A percentile compares a stretch with the other conserved stretches of the same genome.
These are phyloP conservation scores for Girardinus metallicus DNA, from an alignment of 2,797 vertebrate genomes.

Conservation along the genomic window DNA sequence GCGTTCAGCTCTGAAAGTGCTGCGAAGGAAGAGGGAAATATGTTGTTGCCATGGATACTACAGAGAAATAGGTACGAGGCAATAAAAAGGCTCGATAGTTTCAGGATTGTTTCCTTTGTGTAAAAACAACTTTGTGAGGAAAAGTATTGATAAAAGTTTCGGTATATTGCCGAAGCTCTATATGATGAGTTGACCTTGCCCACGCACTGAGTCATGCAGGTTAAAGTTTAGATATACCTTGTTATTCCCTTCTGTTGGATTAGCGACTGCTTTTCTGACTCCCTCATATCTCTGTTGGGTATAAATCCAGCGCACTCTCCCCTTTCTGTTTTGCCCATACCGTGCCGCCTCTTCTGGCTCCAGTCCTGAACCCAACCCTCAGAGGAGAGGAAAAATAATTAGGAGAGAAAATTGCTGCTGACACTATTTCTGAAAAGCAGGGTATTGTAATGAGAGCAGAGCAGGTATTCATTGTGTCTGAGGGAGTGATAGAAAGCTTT, in stretches of 20 bases:
- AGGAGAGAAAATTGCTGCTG: conserved; percentile 86
- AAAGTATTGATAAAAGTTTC: conserved; percentile 42
- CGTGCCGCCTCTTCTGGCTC: conserved; percentile 74
- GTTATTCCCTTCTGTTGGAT: conserved; percentile 52
- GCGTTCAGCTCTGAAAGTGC: conserved; percentile 51
- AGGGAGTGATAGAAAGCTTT: conserved; percentile 75
- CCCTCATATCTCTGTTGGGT: conserved; percentile 52
- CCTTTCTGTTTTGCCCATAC: conserved; percentile 51
- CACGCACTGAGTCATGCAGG: conserved; percentile 5
- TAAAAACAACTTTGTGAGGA: conserved; percentile 27
- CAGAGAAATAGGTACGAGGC: conserved; percentile 50
- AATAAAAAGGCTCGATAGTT: conserved; percentile 50
- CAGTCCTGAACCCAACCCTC: conserved; percentile 83
- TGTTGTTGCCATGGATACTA: conserved; percentile 76
- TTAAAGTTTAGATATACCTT: conserved; percentile 22
- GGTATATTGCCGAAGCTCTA: background rate
- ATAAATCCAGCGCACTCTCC: conserved; percentile 55
- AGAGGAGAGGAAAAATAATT: conserved; percentile 84
- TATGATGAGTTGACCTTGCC: background rate
- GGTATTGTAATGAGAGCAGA: conserved; percentile 87
- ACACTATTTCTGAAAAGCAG: conserved; percentile 87
- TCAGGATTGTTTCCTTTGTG: conserved; percentile 42
- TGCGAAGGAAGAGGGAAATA: conserved; percentile 44
- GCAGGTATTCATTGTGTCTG: conserved; percentile 82
- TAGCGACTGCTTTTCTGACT: conserved; percentile 54